Evolutionary conservation across 2,888 invertebrate genomes (phyloP).

Genomic region (Oscheius onirici): DNA sequence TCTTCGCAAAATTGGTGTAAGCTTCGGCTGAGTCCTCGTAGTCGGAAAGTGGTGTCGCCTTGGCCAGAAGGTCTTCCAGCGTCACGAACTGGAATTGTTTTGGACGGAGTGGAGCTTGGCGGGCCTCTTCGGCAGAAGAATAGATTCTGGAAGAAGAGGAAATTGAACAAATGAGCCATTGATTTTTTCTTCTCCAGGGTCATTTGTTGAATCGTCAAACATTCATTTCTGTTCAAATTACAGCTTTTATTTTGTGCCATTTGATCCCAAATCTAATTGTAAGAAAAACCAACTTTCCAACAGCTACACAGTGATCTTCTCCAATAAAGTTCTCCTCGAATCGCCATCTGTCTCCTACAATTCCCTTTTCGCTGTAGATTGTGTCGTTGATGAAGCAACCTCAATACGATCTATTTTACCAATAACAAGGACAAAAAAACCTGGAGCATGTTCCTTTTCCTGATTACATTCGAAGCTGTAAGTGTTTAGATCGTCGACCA

Average conservation of each 20-base stretch:
- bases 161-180: too few relatives aligned
- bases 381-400: constrained; percentile 60
- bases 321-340: constrained; percentile 69
- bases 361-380: constrained; percentile 47
- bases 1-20: neutral
- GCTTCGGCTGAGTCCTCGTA: neutral
- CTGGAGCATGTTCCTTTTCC: constrained; percentile 49
- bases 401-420: constrained; percentile 21
- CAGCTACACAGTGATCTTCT: constrained; percentile 63
- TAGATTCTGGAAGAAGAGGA: constrained; percentile 22
- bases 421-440: constrained; percentile 32
- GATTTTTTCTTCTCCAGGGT: too few relatives aligned
- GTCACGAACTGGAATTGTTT: constrained; percentile 35
- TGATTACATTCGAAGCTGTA: constrained; percentile 59
- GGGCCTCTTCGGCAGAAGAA: neutral
- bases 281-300: constrained; percentile 41
- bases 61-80: constrained; percentile 37
- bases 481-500: constrained; percentile 62
- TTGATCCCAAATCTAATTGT: neutral
- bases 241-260: neutral
- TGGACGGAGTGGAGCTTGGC: neutral
- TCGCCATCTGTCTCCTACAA: constrained; percentile 53
- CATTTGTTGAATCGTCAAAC: too few relatives aligned
- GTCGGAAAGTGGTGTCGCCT: neutral
- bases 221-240: too few relatives aligned